These are phyloP conservation scores for Zaprionus obscuricornis DNA, from an alignment of 2,888 invertebrate genomes.

Conservation along the genomic window DNA sequence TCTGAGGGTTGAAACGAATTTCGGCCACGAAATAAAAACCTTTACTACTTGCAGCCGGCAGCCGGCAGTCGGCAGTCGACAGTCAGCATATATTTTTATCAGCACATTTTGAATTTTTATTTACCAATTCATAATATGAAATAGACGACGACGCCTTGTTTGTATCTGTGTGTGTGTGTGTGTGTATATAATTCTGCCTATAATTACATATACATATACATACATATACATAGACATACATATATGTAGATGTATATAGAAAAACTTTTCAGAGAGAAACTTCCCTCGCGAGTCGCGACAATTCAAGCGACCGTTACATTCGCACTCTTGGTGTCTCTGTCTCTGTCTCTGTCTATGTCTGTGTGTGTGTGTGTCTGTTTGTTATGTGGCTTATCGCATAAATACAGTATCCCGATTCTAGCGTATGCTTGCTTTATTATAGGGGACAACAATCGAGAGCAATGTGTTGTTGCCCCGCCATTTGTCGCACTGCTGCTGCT, in stretches of 20 bases:
- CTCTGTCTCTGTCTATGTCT: too few relatives aligned
- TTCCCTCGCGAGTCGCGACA: slow-evolving; percentile 21
- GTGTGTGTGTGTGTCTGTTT: slow-evolving; percentile 27
- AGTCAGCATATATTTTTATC: slow-evolving; percentile 61
- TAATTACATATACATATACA: slow-evolving; percentile 3
- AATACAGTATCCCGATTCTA: not conserved
- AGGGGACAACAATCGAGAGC: too few relatives aligned
- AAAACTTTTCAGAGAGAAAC: slow-evolving; percentile 19
- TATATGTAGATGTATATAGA: slow-evolving; percentile 15
- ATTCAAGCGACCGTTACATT: slow-evolving; percentile 65
- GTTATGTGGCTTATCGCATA: slow-evolving; percentile 35
- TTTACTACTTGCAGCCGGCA: slow-evolving; percentile 73
- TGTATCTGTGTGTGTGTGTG: too few relatives aligned
- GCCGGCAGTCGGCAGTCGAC: too few relatives aligned
- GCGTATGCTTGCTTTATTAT: too few relatives aligned
- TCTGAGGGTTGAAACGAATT: slow-evolving; percentile 70
- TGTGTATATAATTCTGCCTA: slow-evolving; percentile 26
- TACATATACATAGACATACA: too few relatives aligned
- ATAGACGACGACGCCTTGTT: slow-evolving; percentile 32
- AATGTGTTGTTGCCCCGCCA: not conserved
- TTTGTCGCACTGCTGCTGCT: not conserved
- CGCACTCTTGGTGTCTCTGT: not conserved
- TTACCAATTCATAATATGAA: slow-evolving; percentile 64
- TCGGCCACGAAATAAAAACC: slow-evolving; percentile 34
- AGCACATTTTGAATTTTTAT: slow-evolving; percentile 68